Base-by-base conservation (phyloP, 1,140 invertebrate genomes). In the Tetranychus cinnabarinus region DNA sequence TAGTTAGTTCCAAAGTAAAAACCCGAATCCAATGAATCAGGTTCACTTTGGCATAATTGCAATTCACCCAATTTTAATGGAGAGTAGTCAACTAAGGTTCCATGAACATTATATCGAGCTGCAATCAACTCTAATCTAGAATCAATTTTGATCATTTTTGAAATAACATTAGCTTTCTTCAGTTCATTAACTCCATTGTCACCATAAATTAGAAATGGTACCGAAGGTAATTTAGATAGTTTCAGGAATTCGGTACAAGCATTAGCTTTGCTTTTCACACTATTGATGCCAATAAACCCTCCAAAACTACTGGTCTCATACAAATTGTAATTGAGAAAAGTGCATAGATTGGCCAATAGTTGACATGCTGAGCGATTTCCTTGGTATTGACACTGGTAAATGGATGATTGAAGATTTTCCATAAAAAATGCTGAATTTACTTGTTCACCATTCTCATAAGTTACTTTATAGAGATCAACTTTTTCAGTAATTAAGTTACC, bases 321-420 rank as follows among this genome's bases (percentile, higher is more conserved):
- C 7, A 64, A 13, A 42, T 39, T 6, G 65, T 76, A 76, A 47
- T 82, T 70, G 1, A 78, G 77, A 35, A 84, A 66, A 0, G 76
- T 73, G 67, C 83, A 85, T 68, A 84, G 75, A 71, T 86, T 85
- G 2, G 78, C 78, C 45, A 85, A 69, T 58, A 79, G 70, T 69
- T 84, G 79, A 66, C 84, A 86, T 6, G 81, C 77, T 33, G 72
- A 75, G 35, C 45, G 34, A 50, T 63, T 63, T 39, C 23, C 10
- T 8, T 34, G 4, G n/a, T 63, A 35, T 47, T 64, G 64, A 42
- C 62, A 63, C 15, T 63, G 50, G 42, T 63, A 47, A 34, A 62
- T 48, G 63, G 47, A 23, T 23, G 50, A 23, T 54, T 54, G 50
- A 54, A 54, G 34, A 15, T 54, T 23, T 15, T 54, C 50, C 34